Percentiles rank a stretch among this genome's conserved stretches.
phyloP scores from a whole-genome alignment of 2,888 invertebrate genomes.

The Mamestra brassicae region DNA sequence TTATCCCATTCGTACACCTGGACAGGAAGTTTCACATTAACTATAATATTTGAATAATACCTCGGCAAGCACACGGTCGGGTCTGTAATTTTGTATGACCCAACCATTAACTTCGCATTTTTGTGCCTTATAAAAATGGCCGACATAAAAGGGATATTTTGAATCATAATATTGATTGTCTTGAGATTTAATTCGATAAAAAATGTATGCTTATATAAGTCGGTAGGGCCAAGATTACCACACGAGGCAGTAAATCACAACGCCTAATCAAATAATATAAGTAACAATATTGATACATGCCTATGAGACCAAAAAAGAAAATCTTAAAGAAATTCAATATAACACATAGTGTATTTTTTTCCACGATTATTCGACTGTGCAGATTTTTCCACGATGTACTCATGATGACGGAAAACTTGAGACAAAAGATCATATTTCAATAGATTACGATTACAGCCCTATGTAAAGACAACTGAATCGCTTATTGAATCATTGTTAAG shows the following conservation, averaged over 20 bases:
- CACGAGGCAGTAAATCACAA: no score
- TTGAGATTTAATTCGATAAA: no score
- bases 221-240: background rate
- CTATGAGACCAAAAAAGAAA: background rate
- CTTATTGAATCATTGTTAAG: conserved; percentile 6
- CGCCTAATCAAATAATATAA: background rate
- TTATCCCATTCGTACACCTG: conserved; percentile 91
- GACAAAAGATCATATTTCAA: conserved; percentile 6
- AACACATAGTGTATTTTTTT: background rate
- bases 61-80: no score
- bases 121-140: no score
- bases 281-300: background rate
- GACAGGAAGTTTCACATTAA: background rate
- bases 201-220: no score
- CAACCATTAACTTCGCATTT: no score
- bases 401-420: conserved; percentile 16
- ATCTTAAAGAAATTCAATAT: no score
- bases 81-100: no score
- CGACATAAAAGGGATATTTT: no score
- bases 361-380: background rate
- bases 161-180: no score
- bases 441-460: conserved; percentile 8
- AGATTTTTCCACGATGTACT: conserved; percentile 17
- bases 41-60: background rate
- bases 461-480: conserved; percentile 28